phyloP scores from a whole-genome alignment of 92 coral and sea anemone genomes.

The Desmophyllum pertusum region DNA sequence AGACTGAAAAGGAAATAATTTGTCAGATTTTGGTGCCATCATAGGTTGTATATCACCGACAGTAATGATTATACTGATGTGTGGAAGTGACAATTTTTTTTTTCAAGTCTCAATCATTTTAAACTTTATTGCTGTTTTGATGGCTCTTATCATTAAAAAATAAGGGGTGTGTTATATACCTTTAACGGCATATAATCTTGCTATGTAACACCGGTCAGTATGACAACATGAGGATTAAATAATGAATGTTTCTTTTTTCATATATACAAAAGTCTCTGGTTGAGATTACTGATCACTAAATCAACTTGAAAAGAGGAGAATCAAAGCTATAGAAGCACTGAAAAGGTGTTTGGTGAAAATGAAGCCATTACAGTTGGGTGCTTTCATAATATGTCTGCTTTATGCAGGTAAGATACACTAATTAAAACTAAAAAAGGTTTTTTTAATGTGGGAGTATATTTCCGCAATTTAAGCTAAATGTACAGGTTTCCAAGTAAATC shows the following conservation, averaged over 20 bases:
- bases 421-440: too few relatives aligned
- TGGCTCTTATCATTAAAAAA: background rate
- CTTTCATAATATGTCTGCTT: background rate
- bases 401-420: conserved; percentile 4
- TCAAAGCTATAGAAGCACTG: background rate
- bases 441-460: too few relatives aligned
- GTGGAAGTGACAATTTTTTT: background rate
- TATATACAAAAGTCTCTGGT: background rate
- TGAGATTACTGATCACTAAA: background rate
- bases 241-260: background rate
- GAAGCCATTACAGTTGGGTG: background rate
- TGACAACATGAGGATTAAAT: background rate
- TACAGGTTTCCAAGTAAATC: background rate
- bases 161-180: background rate
- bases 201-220: background rate
- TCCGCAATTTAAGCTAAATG: background rate
- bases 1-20: background rate
- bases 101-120: background rate
- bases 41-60: too few relatives aligned
- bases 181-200: background rate
- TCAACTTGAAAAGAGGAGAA: background rate
- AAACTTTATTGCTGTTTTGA: background rate
- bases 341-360: background rate
- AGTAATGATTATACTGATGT: background rate
- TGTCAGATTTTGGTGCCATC: background rate